Percentiles rank a stretch among this genome's conserved stretches.
Conservation (phyloP, 1,140 invertebrate genomes). For the Nixonia krombeini region DNA sequence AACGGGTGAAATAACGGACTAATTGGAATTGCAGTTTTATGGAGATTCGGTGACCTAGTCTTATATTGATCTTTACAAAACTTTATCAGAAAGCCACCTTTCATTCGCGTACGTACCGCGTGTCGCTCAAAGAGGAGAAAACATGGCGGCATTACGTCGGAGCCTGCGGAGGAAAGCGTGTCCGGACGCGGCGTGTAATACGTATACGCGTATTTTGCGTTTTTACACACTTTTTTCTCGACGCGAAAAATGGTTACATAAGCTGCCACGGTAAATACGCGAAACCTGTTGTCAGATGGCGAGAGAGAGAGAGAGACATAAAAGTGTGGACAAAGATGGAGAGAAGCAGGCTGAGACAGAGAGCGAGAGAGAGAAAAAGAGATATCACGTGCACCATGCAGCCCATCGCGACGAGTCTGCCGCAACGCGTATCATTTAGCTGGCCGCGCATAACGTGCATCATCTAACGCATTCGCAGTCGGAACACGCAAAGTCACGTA, state of each 20-base stretch:
- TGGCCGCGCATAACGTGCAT: not conserved
- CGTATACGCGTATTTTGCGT: not conserved
- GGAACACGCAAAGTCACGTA: not conserved
- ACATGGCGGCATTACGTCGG: not conserved
- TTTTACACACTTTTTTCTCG: not conserved
- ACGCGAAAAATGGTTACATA: not conserved
- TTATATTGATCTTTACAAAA: too few relatives aligned
- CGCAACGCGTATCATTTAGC: not conserved
- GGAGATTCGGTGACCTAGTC: too few relatives aligned
- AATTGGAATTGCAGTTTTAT: too few relatives aligned
- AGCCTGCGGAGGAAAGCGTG: not conserved
- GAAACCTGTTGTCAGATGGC: constrained; percentile 1
- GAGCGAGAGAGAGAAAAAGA: too few relatives aligned
- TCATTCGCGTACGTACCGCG: not conserved
- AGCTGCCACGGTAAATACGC: constrained; percentile 1
- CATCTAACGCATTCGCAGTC: not conserved
- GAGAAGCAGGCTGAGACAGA: not conserved
- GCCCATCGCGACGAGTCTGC: not conserved
- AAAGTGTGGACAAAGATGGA: too few relatives aligned
- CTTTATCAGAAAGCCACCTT: too few relatives aligned
- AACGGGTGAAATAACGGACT: too few relatives aligned
- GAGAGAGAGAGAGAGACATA: not conserved
- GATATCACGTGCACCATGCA: not conserved
- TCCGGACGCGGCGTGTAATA: too few relatives aligned
- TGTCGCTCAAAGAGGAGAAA: not conserved